Conservation (phyloP, 37 sponge, comb jelly and placozoan species). For the Agelas oroides region DNA sequence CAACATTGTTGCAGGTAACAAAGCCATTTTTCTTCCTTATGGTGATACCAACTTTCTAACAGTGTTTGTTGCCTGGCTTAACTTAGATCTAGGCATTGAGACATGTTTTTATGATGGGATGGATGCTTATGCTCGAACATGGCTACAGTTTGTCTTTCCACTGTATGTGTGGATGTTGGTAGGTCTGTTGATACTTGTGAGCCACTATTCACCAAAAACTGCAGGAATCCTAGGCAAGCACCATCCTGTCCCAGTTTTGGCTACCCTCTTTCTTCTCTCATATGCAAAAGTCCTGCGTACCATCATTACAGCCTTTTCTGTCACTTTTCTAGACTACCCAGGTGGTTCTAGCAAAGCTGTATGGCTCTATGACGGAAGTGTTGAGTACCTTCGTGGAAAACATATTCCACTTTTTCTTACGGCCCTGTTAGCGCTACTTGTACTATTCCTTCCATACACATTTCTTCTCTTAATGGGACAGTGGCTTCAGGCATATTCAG, state of each 20-base stretch:
- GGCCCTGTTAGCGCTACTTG: too few relatives aligned
- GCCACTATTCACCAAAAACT: too few relatives aligned
- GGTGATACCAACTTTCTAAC: background rate
- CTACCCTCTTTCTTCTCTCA: background rate
- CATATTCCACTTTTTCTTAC: background rate
- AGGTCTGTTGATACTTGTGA: background rate
- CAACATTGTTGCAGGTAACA: background rate
- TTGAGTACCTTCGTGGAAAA: too few relatives aligned
- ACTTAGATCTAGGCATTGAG: conserved; percentile 12
- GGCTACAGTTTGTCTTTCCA: conserved; percentile 22
- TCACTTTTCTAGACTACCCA: too few relatives aligned
- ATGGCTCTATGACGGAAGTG: too few relatives aligned
- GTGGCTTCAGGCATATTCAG: too few relatives aligned
- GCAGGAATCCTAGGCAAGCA: background rate
- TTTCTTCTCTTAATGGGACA: too few relatives aligned
- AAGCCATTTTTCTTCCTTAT: background rate
- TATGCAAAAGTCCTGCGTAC: too few relatives aligned
- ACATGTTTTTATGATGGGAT: conserved; percentile 7
- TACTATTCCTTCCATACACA: too few relatives aligned
- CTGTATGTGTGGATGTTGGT: background rate
- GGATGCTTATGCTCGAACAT: background rate
- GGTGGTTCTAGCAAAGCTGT: too few relatives aligned
- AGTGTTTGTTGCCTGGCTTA: background rate
- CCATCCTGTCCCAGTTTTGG: background rate
- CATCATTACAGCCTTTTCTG: too few relatives aligned